phyloP scores from a whole-genome alignment of 2,888 invertebrate species.

The Rapana venosa region DNA sequence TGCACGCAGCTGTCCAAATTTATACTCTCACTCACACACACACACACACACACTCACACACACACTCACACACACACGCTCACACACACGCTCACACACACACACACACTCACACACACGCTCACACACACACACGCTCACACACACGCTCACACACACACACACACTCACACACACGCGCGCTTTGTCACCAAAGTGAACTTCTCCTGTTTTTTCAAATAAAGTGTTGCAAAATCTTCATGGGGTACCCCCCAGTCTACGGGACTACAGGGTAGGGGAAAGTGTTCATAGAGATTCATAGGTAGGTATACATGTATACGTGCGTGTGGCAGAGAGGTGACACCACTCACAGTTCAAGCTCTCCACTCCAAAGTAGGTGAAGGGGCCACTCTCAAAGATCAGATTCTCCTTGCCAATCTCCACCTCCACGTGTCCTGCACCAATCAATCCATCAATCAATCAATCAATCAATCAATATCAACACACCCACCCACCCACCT shows the following conservation, averaged over 20 bases:
- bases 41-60: not conserved
- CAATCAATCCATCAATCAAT: not conserved
- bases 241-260: too few species aligned
- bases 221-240: too few species aligned
- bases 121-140: too few species aligned
- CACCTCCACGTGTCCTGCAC: slow-evolving; percentile 90
- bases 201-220: too few species aligned
- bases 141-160: too few species aligned
- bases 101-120: not conserved
- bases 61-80: not conserved
- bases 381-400: slow-evolving; percentile 96
- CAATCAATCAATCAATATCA: not conserved
- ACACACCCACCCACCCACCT: not conserved
- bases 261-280: too few species aligned
- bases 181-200: too few species aligned
- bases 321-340: too few species aligned
- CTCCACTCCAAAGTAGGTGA: slow-evolving; percentile 95
- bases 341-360: slow-evolving; percentile 75
- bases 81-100: not conserved
- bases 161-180: too few species aligned
- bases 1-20: too few species aligned
- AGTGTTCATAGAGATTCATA: too few species aligned
- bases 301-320: too few species aligned
- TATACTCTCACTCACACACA: not conserved
- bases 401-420: slow-evolving; percentile 95